Base-by-base conservation (phyloP, 2,113 vertebrate species). In the Rhinolophus ferrumequinum region DNA sequence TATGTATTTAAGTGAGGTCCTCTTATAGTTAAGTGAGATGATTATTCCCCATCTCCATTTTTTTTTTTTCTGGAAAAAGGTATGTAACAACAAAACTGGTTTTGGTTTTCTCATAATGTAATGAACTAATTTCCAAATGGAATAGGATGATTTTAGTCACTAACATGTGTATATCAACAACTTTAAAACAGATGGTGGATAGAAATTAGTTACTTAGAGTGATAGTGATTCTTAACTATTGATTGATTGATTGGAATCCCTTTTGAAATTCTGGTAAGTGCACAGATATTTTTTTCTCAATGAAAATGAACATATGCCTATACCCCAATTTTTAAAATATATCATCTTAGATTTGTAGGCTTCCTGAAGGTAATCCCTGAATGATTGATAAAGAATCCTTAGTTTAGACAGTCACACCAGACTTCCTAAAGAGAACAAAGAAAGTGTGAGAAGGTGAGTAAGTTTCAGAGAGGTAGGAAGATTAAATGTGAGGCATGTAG, bases 221-320 rank as follows among this genome's bases (percentile, higher is more conserved):
- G 18, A 12, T 52, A 66, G 35, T 52, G 21, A 24, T 70, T 82
- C 47, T 50, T 82, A 18, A 50, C 11, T 38, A 41, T 81, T 70
- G 22, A 88, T 67, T 28, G 21, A 81, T 5, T 64, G 30, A 58
- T 75, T 44, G 26, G 13, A 81, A n/a, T 79, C 41, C 5, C 2
- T 87, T 83, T 83, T 56, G 35, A 77, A 93, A 75, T 93, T 89
- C 50, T 82, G 52, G 21, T 73, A 75, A 66, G n/a, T 83, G 4
- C 9, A 70, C 15, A 50, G 33, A 35, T 13, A 47, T 76, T 96
- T 50, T 62, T 95, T 90, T 60, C 24, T 13, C 14, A 24, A 3
- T 52, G 9, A 92, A 96, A 94, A 75, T 93, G 33, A 64, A 47
- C 56, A 73, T 54, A 38, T 89, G 11, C 8, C 35, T 33, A 38